Base-by-base conservation (phyloP, 2,113 vertebrate genomes). In the Ivindomyrus marchei region DNA sequence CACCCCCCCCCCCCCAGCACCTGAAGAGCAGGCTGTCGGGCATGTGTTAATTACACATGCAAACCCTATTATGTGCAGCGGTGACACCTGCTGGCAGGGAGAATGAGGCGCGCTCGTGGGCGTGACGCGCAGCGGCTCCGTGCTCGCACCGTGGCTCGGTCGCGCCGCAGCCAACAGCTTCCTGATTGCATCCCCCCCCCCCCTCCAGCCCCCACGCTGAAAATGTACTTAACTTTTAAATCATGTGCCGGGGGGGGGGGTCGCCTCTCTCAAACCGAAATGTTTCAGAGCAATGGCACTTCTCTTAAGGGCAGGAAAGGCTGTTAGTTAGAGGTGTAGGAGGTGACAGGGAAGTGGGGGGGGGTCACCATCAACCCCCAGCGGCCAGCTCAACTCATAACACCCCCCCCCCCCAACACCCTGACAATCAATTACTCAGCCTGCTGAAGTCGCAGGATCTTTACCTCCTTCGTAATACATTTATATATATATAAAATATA, bases 11-110 rank as follows among this genome's bases (percentile, higher is more conserved):
- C 56, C 94, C 94, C 95, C 91, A 93, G 95, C 92, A 96, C 97
- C 96, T 96, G 96, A 94, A 94, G 95, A 90, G 93, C 94, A 92
- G 77, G 93, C 95, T 93, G 94, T 95, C 94, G 94, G 96, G 95
- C 95, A 97, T 93, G 97, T 98, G 98, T 98, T 98, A 99, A 98
- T 99, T 98, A 98, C 97, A 97, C 95, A 95, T 95, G 94, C 93
- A 94, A 97, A 97, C 97, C 96, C 97, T 96, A 97, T 98, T 98
- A 98, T 97, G 96, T 96, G 96, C 95, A 95, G 95, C 96, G 96
- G 97, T 96, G 96, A 97, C 96, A 97, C 97, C 97, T 95, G 98
- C 98, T 97, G 98, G 96, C 96, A 96, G 95, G 92, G 97, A 96
- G 98, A 98, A 98, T 97, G 97, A 98, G 95, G 95, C 94, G 96